Percentiles rank a stretch among this genome's conserved stretches.
Evolutionary conservation across 2,113 vertebrate genomes (phyloP).

Genomic region (Apistogramma diplotaenia): DNA sequence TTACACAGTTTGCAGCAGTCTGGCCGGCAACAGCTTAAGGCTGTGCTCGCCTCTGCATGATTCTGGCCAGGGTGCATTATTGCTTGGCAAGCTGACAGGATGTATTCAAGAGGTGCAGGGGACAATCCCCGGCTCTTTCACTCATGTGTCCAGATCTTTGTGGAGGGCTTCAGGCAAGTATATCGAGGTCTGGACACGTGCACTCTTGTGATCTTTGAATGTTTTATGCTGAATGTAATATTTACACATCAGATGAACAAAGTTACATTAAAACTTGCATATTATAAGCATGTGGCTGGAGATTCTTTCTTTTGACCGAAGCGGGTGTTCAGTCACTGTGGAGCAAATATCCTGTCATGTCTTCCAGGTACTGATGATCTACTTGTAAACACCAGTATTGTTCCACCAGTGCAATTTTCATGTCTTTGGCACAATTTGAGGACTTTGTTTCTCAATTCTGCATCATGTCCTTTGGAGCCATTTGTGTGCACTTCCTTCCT

Average conservation of each 20-base stretch:
- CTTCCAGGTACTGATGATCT: neutral
- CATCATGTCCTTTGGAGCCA: neutral
- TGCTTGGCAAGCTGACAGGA: constrained; percentile 9
- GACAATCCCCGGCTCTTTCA: neutral
- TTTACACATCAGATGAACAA: neutral
- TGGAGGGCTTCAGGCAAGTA: neutral
- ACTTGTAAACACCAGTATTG: neutral
- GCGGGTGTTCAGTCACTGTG: neutral
- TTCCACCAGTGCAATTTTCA: neutral
- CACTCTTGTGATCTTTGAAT: neutral
- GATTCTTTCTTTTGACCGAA: neutral
- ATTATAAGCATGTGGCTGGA: neutral
- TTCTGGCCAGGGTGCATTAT: neutral
- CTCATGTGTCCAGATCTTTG: constrained; percentile 7
- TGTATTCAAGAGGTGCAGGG: neutral
- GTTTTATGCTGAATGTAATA: neutral
- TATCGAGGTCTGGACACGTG: rapidly evolving
- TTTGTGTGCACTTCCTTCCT: neutral
- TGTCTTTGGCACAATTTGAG: neutral
- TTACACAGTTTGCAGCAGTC: constrained; percentile 29
- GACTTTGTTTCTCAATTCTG: neutral
- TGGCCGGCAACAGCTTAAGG: constrained; percentile 15
- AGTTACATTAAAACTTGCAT: neutral
- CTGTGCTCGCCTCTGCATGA: neutral
- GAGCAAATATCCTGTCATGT: neutral